Evolutionary conservation across 2,113 vertebrate species (phyloP), one percentile per base, ranked within the genome.

Genomic region (Elephantulus edwardii): DNA sequence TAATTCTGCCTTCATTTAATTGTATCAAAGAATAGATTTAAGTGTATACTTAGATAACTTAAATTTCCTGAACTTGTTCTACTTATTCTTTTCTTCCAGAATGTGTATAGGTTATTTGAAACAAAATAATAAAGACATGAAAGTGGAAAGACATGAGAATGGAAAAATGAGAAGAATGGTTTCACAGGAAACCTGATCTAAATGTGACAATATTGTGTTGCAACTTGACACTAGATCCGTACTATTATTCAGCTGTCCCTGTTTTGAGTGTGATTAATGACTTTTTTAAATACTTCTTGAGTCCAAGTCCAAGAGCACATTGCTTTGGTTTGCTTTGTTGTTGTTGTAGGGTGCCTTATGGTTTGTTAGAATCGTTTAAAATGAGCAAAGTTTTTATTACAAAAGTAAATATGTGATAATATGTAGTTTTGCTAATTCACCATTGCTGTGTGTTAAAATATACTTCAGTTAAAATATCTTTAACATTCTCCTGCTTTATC

Each of bases 1-100:
- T 95, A 83, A 95, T 95, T 94, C 66, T 64, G 28, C 68, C 68
- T 94, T 88, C 50, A 75, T 94, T 90, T 94, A 92, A 95, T 94
- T 95, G 83, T 71, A 87, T 94, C 74, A 89, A 89, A 94, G 62
- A 92, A 90, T 91, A 91, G 83, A 93, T 93, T 83, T 75, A 91
- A 95, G 86, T 81, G 35, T 93, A 91, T 86, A 81, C 77, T 70
- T 90, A 22, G 44, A 38, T 78, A 93, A 93, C 66, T 89, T 85
- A 89, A 71, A 90, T 84, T 91, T 93, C 68, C 76, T 71, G 54
- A 89, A 94, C 90, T 66, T 76, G 14, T 75, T n/a, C 7, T 78
- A 80, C 56, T 86, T 77, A 72, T 56, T 64, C 19, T 80, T 86
- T 82, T 71, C 17, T 88, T 50, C n/a, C 82, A 1, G 24, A 42